phyloP scores from a whole-genome alignment of 2,113 vertebrate species.

The Phalacrocorax pelagicus region DNA sequence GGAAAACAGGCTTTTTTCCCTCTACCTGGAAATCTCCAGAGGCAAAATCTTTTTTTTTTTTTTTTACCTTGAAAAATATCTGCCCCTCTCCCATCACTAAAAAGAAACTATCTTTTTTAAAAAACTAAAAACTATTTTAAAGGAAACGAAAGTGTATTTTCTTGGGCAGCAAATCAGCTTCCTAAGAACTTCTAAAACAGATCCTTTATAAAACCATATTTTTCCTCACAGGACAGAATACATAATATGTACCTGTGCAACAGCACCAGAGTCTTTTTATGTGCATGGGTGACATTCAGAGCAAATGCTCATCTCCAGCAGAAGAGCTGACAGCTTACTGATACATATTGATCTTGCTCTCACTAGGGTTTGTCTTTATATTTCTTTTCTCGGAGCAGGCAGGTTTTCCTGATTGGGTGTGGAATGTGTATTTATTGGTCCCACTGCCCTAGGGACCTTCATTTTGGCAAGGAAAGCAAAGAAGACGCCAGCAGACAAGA shows the following conservation, averaged over 20 bases:
- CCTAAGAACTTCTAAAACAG: neutral
- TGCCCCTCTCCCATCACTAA: neutral
- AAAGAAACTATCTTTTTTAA: neutral
- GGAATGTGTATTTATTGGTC: slow-evolving; percentile 24
- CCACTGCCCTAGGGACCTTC: neutral
- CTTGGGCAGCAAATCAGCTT: neutral
- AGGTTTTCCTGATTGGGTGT: neutral
- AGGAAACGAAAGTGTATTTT: neutral
- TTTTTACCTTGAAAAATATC: neutral
- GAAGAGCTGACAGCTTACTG: neutral
- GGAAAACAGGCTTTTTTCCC: neutral
- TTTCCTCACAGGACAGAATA: neutral
- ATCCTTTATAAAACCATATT: neutral
- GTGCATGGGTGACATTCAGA: neutral
- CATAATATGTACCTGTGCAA: neutral
- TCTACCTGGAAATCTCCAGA: neutral
- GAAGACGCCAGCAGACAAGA: neutral
- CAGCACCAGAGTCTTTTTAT: neutral
- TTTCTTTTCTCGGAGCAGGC: neutral
- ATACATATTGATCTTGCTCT: neutral
- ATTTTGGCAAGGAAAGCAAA: slow-evolving; percentile 27
- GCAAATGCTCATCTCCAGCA: neutral
- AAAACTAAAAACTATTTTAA: neutral
- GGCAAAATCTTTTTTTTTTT: neutral
- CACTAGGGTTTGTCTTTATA: neutral